phyloP scores from a whole-genome alignment of 37 sponge, comb jelly and placozoan species.

The Mnemiopsis leidyi region DNA sequence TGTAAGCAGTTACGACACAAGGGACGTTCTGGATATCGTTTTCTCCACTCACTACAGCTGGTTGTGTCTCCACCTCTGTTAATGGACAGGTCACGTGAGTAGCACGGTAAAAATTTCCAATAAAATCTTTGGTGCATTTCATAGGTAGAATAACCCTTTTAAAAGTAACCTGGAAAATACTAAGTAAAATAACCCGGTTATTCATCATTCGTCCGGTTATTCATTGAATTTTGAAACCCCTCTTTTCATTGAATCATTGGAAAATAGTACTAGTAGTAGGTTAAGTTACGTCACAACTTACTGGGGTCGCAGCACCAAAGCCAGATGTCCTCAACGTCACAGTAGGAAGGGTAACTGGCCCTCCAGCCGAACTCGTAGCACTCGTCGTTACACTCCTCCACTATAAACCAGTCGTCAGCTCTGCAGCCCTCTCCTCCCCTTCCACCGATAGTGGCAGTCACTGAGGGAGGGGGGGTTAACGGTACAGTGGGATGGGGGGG shows the following conservation, averaged over 20 bases:
- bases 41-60: background rate
- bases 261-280: too few species aligned
- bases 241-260: too few species aligned
- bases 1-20: background rate
- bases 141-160: too few species aligned
- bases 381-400: background rate
- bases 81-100: background rate
- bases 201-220: too few species aligned
- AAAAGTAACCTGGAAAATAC: too few species aligned
- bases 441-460: background rate
- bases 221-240: too few species aligned
- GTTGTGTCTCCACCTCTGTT: background rate
- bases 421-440: background rate
- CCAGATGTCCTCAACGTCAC: constrained; percentile 14
- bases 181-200: too few species aligned
- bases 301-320: constrained; percentile 24
- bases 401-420: background rate
- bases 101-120: too few species aligned
- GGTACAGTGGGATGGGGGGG: too few species aligned
- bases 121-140: too few species aligned
- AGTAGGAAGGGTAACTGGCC: constrained; percentile 15
- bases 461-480: background rate
- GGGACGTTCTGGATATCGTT: background rate
- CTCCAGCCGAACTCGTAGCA: constrained; percentile 6
- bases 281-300: too few species aligned